Evolutionary conservation across 2,113 vertebrate genomes (phyloP).

Genomic region (Bombycilla garrulus): DNA sequence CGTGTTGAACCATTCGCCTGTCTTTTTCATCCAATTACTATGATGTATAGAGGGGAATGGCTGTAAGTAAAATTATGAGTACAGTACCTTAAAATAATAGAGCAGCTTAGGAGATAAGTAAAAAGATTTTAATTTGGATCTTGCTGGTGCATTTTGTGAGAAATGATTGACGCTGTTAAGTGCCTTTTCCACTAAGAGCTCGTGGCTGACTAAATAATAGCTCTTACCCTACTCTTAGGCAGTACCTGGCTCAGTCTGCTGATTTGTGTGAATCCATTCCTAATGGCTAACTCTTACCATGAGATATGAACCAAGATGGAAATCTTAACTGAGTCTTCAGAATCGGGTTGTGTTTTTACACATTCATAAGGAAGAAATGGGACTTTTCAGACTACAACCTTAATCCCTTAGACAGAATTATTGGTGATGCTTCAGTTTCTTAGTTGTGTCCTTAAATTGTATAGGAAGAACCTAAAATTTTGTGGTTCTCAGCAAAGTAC

Average conservation of each 20-base stretch:
- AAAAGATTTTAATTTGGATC: not conserved
- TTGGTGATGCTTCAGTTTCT: not conserved
- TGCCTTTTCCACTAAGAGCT: not conserved
- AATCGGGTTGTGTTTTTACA: not conserved
- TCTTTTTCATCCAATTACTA: not conserved
- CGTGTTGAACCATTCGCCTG: not conserved
- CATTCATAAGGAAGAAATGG: not conserved
- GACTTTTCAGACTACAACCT: not conserved
- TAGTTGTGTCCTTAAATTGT: not conserved
- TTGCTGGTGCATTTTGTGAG: not conserved
- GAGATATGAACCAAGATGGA: not conserved
- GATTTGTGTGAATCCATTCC: not conserved
- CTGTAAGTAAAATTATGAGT: not conserved
- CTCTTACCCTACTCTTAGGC: not conserved
- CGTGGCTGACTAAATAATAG: not conserved
- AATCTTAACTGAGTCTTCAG: not conserved
- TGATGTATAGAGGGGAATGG: not conserved
- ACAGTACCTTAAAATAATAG: not conserved
- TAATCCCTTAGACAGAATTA: not conserved
- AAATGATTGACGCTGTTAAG: not conserved
- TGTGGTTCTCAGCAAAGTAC: not conserved
- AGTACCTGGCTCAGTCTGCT: not conserved
- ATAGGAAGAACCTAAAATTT: not conserved
- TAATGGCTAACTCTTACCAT: not conserved
- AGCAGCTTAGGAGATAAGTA: not conserved